Conservation (phyloP, 2,113 vertebrate genomes). For the Psephotus haematonotus region DNA sequence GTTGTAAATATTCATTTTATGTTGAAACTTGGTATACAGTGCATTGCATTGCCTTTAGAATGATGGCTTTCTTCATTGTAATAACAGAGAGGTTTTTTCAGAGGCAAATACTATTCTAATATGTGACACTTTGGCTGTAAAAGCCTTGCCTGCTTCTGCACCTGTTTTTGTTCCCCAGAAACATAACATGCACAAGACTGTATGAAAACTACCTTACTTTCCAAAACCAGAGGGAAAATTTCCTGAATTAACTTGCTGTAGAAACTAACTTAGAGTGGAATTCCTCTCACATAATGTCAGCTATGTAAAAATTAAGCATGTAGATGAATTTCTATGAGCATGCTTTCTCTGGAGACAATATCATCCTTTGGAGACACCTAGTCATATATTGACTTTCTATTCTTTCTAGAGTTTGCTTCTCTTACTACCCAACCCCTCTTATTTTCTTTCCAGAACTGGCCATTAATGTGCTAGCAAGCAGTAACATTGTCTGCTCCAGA, state of each 20-base stretch:
- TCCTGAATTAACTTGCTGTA: background rate
- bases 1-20: conserved; percentile 7
- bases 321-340: background rate
- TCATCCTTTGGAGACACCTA: background rate
- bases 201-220: background rate
- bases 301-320: background rate
- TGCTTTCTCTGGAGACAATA: background rate
- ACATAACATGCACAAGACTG: background rate
- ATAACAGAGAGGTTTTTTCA: background rate
- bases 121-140: background rate
- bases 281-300: background rate
- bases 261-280: background rate
- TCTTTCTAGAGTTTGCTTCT: background rate
- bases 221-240: background rate
- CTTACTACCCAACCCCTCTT: background rate
- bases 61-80: background rate
- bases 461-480: background rate
- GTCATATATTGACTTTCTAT: background rate
- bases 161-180: background rate
- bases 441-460: background rate
- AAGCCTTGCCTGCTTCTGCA: background rate
- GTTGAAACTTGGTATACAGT: background rate
- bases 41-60: background rate
- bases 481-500: background rate
- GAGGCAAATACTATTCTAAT: background rate